Base-by-base conservation (phyloP, 92 coral and sea anemone species). In the Desmophyllum pertusum region DNA sequence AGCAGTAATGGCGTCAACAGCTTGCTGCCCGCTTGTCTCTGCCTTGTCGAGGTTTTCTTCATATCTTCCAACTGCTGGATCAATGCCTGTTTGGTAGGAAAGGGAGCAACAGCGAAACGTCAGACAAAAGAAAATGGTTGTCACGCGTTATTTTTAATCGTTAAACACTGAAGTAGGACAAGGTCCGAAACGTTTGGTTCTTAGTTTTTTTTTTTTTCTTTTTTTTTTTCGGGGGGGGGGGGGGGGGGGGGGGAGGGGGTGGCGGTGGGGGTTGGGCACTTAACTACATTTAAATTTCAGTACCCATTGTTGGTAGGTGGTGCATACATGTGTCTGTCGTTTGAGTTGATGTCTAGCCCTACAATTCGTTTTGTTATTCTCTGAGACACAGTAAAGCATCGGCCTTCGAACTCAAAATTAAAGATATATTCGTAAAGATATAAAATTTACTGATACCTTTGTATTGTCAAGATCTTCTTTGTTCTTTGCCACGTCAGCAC, bases 401-500 rank as follows among this genome's bases (percentile, higher is more conserved):
- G 53, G n/a, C n/a, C n/a, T n/a, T n/a, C n/a, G n/a, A n/a, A n/a
- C n/a, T n/a, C n/a, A n/a, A n/a, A n/a, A n/a, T n/a, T n/a, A n/a
- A n/a, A 48, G 3, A 15, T 21, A 13, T 14, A 13, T 48, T 0
- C 3, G 53, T 48, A 14, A 48, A 21, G 18, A 13, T 2, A 48
- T 13, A 14, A 14, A 48, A 48, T 48, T 48, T 21, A 48, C 1
- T 21, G 61, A 1, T 94, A 91, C 99, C 95, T 96, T 91, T 23
- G 89, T 90, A 55, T 89, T 84, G 64, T 90, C 91, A 19, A 96
- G 88, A 45, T 94, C 93, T 35, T 88, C 94, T 51, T 92, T 89
- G 88, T 94, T 96, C 90, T 91, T 96, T 66, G 85, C 93, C 51
- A 96, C 77, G 75, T 96, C 98, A 59, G 86, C 94, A 64, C 95